A percentile compares a stretch with the other conserved stretches of the same genome.
These are phyloP conservation scores for Nymphalis polychloros DNA, from an alignment of 2,888 invertebrate genomes.

Conservation along the genomic window DNA sequence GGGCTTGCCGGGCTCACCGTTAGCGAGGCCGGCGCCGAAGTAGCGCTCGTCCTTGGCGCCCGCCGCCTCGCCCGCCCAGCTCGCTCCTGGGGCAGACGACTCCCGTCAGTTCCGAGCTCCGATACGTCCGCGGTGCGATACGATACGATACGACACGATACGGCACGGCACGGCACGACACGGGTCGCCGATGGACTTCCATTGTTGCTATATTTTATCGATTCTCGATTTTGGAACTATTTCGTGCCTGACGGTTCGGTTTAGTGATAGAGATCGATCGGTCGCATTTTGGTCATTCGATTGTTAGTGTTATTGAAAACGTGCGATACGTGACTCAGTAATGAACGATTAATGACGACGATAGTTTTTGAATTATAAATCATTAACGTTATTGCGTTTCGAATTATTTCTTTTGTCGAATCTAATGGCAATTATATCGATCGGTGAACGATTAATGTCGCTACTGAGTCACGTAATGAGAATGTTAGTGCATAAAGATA, in stretches of 20 bases:
- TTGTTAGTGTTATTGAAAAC: constrained; percentile 69
- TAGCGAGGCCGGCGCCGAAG: constrained; percentile 53
- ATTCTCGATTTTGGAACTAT: constrained; percentile 19
- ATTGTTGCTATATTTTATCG: constrained; percentile 45
- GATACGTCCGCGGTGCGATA: constrained; percentile 39
- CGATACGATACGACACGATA: background rate
- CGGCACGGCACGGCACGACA: constrained; percentile 22
- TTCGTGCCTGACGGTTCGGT: constrained; percentile 38
- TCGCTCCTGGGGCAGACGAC: constrained; percentile 78
- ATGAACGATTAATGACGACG: constrained; percentile 67
- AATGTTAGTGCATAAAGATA: constrained; percentile 48
- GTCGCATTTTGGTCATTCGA: constrained; percentile 62
- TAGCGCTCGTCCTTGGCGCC: constrained; percentile 49
- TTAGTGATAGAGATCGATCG: constrained; percentile 55
- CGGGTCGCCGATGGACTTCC: constrained; percentile 43
- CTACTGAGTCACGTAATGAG: constrained; percentile 58
- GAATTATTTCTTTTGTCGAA: constrained; percentile 50
- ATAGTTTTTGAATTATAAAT: constrained; percentile 40
- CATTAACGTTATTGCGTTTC: constrained; percentile 53
- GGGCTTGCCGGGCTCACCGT: constrained; percentile 78
- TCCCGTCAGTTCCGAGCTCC: constrained; percentile 56
- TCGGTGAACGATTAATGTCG: constrained; percentile 39
- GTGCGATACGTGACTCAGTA: constrained; percentile 69
- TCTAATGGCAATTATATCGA: constrained; percentile 53
- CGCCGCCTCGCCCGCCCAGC: constrained; percentile 61